A percentile compares a stretch with the other conserved stretches of the same genome.
phyloP scores from a whole-genome alignment of 1,140 invertebrate species.

The Campoletis sonorensis region DNA sequence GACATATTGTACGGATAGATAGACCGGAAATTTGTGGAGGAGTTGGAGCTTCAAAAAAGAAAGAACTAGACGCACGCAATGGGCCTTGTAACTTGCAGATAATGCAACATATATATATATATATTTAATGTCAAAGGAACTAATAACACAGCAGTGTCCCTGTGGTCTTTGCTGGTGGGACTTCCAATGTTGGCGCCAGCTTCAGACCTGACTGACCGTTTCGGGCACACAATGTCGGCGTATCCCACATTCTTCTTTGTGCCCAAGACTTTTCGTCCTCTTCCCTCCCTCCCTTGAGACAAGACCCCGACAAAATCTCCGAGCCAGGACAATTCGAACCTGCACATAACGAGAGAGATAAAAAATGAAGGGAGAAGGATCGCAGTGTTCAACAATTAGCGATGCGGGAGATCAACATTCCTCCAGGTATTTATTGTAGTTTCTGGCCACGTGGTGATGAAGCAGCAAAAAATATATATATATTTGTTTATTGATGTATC shows the following conservation, averaged over 20 bases:
- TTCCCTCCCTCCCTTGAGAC: conserved; percentile 33
- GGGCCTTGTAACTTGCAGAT: background rate
- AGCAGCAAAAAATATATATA: too few species aligned
- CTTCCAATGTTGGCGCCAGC: conserved; percentile 1
- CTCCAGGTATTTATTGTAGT: too few species aligned
- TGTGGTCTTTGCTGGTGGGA: background rate
- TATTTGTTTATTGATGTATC: too few species aligned
- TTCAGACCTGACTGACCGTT: background rate
- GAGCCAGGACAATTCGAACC: conserved; percentile 49
- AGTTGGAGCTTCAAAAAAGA: too few species aligned
- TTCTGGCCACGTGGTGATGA: too few species aligned
- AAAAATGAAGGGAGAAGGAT: background rate
- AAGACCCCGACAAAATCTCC: conserved; percentile 34
- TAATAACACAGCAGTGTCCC: background rate
- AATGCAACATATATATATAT: background rate
- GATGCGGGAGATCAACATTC: conserved; percentile 47
- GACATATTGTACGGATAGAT: too few species aligned
- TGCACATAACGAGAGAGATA: background rate
- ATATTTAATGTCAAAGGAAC: background rate
- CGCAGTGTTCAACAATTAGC: conserved; percentile 54
- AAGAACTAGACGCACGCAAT: background rate
- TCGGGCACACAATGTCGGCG: conserved; percentile 1
- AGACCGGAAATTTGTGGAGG: conserved; percentile 12
- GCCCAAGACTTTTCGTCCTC: background rate
- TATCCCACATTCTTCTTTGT: conserved; percentile 26